Percentiles rank a stretch among this genome's conserved stretches.
phyloP scores from a whole-genome alignment of 2,797 vertebrate genomes.

The Sylvilagus floridanus region DNA sequence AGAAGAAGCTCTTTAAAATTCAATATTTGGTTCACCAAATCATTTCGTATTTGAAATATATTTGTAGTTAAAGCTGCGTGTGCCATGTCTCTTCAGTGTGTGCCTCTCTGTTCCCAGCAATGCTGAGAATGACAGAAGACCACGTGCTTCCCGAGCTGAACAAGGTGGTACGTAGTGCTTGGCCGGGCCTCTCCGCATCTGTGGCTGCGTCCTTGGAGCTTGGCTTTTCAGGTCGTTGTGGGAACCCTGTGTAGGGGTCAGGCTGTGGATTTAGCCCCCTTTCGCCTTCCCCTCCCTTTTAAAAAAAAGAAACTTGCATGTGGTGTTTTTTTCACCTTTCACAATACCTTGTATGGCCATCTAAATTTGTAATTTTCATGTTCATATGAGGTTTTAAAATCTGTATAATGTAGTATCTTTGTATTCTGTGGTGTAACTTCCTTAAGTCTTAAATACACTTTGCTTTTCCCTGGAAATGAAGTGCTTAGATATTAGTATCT shows the following conservation, averaged over 20 bases:
- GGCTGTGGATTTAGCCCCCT: neutral
- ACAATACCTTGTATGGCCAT: neutral
- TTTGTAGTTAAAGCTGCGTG: conserved; percentile 19
- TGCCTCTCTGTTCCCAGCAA: conserved; percentile 89
- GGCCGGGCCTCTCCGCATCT: no score
- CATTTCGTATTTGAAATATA: conserved; percentile 24
- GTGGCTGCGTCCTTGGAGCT: neutral
- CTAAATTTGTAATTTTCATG: conserved; percentile 7
- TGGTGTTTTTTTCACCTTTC: conserved; percentile 4
- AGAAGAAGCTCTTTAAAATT: conserved; percentile 47
- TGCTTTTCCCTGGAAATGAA: conserved; percentile 32
- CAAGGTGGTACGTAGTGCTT: conserved; percentile 89
- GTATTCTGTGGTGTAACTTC: neutral
- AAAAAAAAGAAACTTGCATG: neutral
- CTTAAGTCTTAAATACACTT: conserved; percentile 27
- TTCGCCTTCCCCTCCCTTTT: neutral
- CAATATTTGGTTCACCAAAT: neutral
- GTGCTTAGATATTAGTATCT: neutral
- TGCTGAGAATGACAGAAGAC: conserved; percentile 99
- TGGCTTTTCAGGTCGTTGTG: neutral
- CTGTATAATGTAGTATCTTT: neutral
- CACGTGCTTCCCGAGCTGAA: conserved; percentile 97
- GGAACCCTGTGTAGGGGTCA: neutral
- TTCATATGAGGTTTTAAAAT: neutral
- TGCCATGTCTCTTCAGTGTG: conserved; percentile 45